phyloP scores from a whole-genome alignment of 2,888 invertebrate species.

The Mongoloraphidia duomilia region DNA sequence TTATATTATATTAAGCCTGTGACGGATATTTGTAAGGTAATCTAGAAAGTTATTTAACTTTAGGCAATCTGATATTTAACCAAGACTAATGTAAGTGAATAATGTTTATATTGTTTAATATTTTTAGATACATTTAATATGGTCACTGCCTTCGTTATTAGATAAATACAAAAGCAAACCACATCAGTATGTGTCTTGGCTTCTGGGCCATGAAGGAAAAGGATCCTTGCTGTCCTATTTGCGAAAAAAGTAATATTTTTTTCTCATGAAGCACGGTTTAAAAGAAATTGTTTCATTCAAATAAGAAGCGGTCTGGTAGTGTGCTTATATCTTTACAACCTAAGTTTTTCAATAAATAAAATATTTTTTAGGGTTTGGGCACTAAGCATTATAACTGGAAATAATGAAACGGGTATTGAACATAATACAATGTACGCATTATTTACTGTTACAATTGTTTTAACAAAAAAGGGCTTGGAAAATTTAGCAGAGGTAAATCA shows the following conservation, averaged over 20 bases:
- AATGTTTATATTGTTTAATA: slow-evolving; percentile 3
- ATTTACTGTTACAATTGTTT: slow-evolving; percentile 54
- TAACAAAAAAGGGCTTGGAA: slow-evolving; percentile 64
- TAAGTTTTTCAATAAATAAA: background rate
- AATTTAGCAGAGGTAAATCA: slow-evolving; percentile 45
- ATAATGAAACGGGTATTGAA: slow-evolving; percentile 61
- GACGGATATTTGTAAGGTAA: slow-evolving; percentile 54
- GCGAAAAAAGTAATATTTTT: slow-evolving; percentile 41
- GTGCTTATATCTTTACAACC: background rate
- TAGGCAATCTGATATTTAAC: background rate
- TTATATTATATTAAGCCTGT: slow-evolving; percentile 63
- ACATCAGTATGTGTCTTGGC: slow-evolving; percentile 56
- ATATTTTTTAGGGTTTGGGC: slow-evolving; percentile 53
- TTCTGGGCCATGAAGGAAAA: slow-evolving; percentile 78
- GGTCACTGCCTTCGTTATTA: slow-evolving; percentile 45
- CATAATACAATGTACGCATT: slow-evolving; percentile 64
- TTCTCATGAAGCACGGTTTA: no score
- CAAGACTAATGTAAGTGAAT: background rate
- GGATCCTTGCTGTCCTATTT: slow-evolving; percentile 70
- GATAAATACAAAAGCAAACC: slow-evolving; percentile 62
- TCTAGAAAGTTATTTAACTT: slow-evolving; percentile 1
- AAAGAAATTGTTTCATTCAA: background rate
- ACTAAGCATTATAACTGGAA: slow-evolving; percentile 53
- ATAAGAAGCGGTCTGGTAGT: background rate
- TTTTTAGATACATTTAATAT: slow-evolving; percentile 40